These are phyloP conservation scores for Mayetiola destructor DNA, from an alignment of 2,888 invertebrate species.

Conservation along the genomic window DNA sequence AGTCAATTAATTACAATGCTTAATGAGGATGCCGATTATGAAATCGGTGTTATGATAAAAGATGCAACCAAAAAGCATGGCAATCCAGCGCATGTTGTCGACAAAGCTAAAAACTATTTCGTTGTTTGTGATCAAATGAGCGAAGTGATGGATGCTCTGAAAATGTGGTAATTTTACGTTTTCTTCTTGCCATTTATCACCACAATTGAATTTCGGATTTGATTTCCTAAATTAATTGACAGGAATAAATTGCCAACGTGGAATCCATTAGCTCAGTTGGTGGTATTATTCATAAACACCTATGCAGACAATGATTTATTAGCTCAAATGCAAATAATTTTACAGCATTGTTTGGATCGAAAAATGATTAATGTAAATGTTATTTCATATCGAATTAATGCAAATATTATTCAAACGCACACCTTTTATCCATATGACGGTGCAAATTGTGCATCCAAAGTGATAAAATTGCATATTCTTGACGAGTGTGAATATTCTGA, in stretches of 20 bases:
- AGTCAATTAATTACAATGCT: constrained; percentile 14
- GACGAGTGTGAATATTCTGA: constrained; percentile 25
- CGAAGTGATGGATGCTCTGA: constrained; percentile 27
- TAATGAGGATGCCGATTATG: constrained; percentile 16
- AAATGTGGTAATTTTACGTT: constrained; percentile 19
- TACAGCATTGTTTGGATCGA: constrained; percentile 23
- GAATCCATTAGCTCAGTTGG: constrained; percentile 33
- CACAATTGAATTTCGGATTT: neutral
- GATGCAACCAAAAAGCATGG: constrained; percentile 12
- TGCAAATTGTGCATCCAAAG: constrained; percentile 28
- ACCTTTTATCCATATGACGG: constrained; percentile 32
- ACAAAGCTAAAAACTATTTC: constrained; percentile 32
- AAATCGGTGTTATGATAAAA: constrained; percentile 17
- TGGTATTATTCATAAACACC: constrained; percentile 24
- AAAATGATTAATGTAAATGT: constrained; percentile 31
- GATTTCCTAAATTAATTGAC: neutral
- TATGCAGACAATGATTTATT: constrained; percentile 23
- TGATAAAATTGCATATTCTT: constrained; percentile 19
- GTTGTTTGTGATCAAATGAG: constrained; percentile 27
- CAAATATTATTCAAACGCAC: constrained; percentile 24
- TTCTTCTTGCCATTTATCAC: too few species aligned
- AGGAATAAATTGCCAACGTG: constrained; percentile 28
- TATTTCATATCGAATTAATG: constrained; percentile 27
- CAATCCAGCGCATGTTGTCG: constrained; percentile 17
- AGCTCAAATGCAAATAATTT: constrained; percentile 16